Evolutionary conservation across 2,113 vertebrate species (phyloP).

Genomic region (Phylloscopus trochilus): DNA sequence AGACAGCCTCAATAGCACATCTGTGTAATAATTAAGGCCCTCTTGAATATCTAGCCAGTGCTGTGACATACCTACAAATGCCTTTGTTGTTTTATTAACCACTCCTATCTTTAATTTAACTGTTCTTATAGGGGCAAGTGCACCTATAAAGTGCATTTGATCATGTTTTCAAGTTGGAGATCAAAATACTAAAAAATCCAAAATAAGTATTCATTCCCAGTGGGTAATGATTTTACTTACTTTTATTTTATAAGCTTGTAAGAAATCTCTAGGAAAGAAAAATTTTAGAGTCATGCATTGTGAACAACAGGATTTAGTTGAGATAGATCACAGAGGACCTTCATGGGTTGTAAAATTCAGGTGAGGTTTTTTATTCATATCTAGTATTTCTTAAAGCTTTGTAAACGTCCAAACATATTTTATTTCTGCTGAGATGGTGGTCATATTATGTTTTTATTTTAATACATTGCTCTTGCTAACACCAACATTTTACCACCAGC

Average conservation of each 20-base stretch:
- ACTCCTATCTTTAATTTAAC: background rate
- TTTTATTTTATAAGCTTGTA: background rate
- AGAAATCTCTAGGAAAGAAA: background rate
- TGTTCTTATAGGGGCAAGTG: background rate
- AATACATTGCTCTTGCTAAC: background rate
- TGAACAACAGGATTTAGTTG: background rate
- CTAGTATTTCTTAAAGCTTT: background rate
- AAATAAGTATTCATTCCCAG: background rate
- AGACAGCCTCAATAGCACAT: background rate
- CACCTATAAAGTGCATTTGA: background rate
- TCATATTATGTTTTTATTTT: background rate
- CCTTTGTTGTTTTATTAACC: background rate
- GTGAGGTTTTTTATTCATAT: background rate
- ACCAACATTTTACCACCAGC: background rate
- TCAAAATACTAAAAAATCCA: background rate
- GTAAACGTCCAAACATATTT: background rate
- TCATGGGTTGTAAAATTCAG: background rate
- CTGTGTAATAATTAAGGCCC: background rate
- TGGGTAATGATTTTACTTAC: background rate
- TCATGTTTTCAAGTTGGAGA: background rate
- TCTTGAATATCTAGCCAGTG: background rate
- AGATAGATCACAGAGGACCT: background rate
- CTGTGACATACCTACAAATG: background rate
- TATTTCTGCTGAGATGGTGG: background rate
- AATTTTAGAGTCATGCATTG: background rate